A percentile compares a stretch with the other conserved stretches of the same genome.
Conservation (phyloP, 2,797 vertebrate genomes). For the Stomatorhinus walkeri region DNA sequence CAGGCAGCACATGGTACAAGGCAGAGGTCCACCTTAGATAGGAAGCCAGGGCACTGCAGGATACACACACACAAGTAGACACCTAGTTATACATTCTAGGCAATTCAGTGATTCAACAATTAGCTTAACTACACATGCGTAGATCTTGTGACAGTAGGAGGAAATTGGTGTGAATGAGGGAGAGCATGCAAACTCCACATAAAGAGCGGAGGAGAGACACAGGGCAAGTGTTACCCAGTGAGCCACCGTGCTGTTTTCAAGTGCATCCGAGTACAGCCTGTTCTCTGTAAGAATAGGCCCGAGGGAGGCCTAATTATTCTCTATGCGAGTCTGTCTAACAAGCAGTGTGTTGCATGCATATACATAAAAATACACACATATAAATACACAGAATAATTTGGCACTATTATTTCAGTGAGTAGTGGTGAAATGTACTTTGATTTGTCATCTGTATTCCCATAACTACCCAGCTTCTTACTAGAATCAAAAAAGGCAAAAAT, state of each 20-base stretch:
- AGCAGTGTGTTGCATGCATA: background rate
- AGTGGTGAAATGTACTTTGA: background rate
- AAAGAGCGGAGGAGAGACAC: background rate
- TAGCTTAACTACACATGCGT: background rate
- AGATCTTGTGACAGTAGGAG: background rate
- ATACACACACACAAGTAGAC: background rate
- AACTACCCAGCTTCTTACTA: background rate
- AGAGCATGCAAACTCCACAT: background rate
- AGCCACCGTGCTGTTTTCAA: background rate
- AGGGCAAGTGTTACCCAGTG: background rate
- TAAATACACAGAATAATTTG: background rate
- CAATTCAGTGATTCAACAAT: background rate
- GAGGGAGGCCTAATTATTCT: background rate
- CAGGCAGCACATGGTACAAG: background rate
- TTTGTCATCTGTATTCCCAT: background rate
- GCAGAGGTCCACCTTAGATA: background rate
- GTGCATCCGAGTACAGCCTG: background rate
- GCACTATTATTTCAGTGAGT: background rate
- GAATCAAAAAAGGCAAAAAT: background rate
- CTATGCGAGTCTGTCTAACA: background rate
- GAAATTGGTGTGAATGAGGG: background rate
- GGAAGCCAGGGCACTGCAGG: background rate
- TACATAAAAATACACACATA: background rate
- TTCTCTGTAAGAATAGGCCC: background rate
- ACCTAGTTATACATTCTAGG: background rate